Evolutionary conservation across 2,888 invertebrate species (phyloP), one percentile per base, ranked within the genome.

Genomic region (Diarsia rubi): DNA sequence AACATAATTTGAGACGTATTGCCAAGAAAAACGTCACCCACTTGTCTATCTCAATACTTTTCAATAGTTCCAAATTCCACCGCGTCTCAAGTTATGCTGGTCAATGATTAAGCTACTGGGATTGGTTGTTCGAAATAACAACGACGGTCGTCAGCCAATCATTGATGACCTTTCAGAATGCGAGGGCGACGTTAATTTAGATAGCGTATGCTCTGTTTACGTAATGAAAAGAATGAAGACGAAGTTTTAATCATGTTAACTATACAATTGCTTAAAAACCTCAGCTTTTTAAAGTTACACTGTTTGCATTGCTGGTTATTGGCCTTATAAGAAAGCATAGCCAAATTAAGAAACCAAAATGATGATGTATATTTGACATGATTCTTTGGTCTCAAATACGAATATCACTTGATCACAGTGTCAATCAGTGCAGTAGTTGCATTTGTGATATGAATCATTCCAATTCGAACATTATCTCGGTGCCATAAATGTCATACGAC

Each of bases 171-270:
- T 76, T 79, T 69, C 54, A 65, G 45, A 62, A 24, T 47, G 27
- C 31, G 19, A 16, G 19, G 54, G 37, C 49, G 54, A 68, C 27
- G 62, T 78, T 59, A 68, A 73, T 71, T 79, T 70, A 79, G 69
- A 66, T 86, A 84, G 70, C 31, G 62, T 69, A 78, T 73, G 79
- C 79, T 78, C 75, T 79, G 79, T 70, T 69, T 75, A 63, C 62
- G 69, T 70, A 64, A 49, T 65, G 0, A 72, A 79, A 60, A 27
- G 60, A 73, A 71, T 57, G 57, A 16, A 42, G 62, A 62, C 57
- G 27, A 65, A 66, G 59, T 54, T 67, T 63, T 59, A 69, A 62
- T 81, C 77, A 60, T 78, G 64, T 83, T 65, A 68, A 73, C 27
- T 83, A 64, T 82, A 75, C 44, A 81, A 69, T 60, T 0, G 52